Evolutionary conservation across 2,888 invertebrate genomes (phyloP).

Genomic region (Epicampocera succincta): DNA sequence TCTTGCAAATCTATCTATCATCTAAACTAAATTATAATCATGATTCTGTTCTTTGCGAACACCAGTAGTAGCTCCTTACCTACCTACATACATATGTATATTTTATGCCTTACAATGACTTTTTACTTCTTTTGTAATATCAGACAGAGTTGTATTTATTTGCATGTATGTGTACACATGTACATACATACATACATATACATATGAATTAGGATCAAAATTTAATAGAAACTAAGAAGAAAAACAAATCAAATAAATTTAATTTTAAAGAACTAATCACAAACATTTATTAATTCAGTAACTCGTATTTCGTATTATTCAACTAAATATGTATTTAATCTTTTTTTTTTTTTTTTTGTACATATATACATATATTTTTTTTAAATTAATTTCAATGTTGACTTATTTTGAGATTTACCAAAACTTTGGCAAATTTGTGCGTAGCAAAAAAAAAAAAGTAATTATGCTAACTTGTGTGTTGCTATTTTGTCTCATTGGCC

Average conservation of each 20-base stretch:
- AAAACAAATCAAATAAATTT: not conserved
- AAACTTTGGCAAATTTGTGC: no score
- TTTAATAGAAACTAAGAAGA: slow-evolving; percentile 27
- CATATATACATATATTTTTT: no score
- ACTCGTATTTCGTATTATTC: no score
- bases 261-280: not conserved
- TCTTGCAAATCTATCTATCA: slow-evolving; percentile 13
- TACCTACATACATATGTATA: slow-evolving; percentile 44
- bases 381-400: no score
- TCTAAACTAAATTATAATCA: slow-evolving; percentile 14
- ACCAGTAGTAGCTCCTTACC: no score
- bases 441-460: no score
- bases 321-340: no score
- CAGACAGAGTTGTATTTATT: slow-evolving; percentile 28
- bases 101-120: slow-evolving; percentile 62
- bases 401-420: no score
- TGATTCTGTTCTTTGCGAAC: slow-evolving; percentile 37
- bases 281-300: no score
- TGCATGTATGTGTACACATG: slow-evolving; percentile 39
- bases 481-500: no score
- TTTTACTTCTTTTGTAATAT: slow-evolving; percentile 23
- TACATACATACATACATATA: slow-evolving; percentile 30
- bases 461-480: no score
- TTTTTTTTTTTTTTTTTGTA: no score
- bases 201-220: slow-evolving; percentile 36